Base-by-base conservation (phyloP, 1,140 invertebrate species). In the Tetramorium alpestre region DNA sequence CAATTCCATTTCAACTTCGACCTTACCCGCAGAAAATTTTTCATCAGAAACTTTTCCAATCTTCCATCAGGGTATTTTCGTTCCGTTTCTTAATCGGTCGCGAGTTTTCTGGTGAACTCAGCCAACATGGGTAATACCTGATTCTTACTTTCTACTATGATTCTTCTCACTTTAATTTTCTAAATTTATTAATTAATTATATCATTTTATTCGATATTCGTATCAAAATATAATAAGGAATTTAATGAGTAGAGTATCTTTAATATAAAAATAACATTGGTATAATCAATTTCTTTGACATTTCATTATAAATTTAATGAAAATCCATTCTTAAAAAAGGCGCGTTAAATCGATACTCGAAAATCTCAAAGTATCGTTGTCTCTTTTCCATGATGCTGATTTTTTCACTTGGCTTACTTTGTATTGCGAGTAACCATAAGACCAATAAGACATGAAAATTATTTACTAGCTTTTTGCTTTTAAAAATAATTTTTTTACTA, bases 41-140 rank as follows among this genome's bases (percentile, higher is more conserved):
- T 84, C 80, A 84, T 84, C 54, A 33, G 13, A 73, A 84, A 84
- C 80, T 84, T 84, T 84, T 84, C 56, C 80, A 84, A 84, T 84
- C 80, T 84, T 84, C 56, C 54, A 60, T 75, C 80, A 84, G 22
- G 47, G 80, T 73, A 84, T 84, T 84, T 70, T 81, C 64, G 78
- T 81, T 84, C 54, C 49, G 22, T 84, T 75, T 41, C 33, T 73
- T 84, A 84, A 84, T 75, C 69, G 69, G 80, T 84, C 69, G 44
- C 25, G 56, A 73, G 54, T 62, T 84, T 84, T 84, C 69, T 47
- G 44, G 51, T 13, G 69, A 84, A 84, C 18, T 73, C 69, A 60
- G 80, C 80, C 69, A 60, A 33, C 54, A 41, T 18, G 49, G 18
- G n/a, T 60, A 65, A 80, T 69, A 69, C 33, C 22, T 16, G 69